Evolutionary conservation across 2,113 vertebrate genomes (phyloP).

Genomic region (Agapornis roseicollis): DNA sequence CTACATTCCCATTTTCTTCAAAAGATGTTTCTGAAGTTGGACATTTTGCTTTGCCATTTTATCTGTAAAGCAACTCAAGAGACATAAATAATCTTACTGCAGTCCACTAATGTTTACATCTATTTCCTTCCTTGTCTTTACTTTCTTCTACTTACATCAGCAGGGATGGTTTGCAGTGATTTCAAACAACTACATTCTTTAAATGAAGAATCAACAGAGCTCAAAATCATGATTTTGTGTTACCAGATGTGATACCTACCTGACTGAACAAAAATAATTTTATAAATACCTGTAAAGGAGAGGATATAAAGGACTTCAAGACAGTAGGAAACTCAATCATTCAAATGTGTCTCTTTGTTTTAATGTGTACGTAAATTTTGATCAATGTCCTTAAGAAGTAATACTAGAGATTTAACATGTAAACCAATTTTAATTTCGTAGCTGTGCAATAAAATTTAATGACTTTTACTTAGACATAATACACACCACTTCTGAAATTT

Average conservation of each 20-base stretch:
- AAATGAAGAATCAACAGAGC: not conserved
- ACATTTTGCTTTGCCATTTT: conserved; percentile 49
- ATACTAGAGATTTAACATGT: not conserved
- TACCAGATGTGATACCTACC: not conserved
- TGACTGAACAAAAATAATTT: not conserved
- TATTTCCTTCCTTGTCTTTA: conserved; percentile 39
- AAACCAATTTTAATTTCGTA: not conserved
- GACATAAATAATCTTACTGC: conserved; percentile 44
- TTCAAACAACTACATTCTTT: not conserved
- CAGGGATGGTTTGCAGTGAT: not conserved
- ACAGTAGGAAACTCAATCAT: not conserved
- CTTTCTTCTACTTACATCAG: not conserved
- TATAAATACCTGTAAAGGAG: not conserved
- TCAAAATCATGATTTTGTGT: not conserved
- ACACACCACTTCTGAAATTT: not conserved
- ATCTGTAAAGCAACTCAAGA: conserved; percentile 45
- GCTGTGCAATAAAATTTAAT: not conserved
- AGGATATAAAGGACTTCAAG: not conserved
- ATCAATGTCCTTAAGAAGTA: not conserved
- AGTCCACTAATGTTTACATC: conserved; percentile 28
- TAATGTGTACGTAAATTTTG: not conserved
- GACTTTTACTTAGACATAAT: not conserved
- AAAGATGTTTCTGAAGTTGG: conserved; percentile 20
- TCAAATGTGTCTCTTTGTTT: not conserved
- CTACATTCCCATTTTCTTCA: not conserved